Evolutionary conservation across 2,797 vertebrate species (phyloP), one percentile per base, ranked within the genome.

Genomic region (Synanceia verrucosa): DNA sequence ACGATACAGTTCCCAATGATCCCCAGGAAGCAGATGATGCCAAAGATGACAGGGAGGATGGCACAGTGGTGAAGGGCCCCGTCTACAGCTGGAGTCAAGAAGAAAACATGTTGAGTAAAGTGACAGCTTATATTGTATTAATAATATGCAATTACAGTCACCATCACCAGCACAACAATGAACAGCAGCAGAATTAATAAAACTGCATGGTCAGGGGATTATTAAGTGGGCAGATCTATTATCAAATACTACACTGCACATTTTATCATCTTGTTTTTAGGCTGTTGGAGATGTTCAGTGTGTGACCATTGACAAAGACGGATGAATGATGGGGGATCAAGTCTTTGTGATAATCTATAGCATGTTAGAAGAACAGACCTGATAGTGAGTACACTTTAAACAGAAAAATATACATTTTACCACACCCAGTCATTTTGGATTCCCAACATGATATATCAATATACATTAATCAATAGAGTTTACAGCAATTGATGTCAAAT

Each of bases 11-110:
- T 96, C 4, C 94, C 95, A 2, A 91, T 69, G 23, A 95, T 93
- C 4, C 96, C 96, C 73, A 96, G 79, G 68, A 96, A 94, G 47
- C 94, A 96, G 91, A 96, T 96, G 78, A 94, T 93, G 60, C 95
- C 95, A 31, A 94, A 96, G 85, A 96, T 91, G 59, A 93, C 91
- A 5, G 94, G 93, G 81, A 96, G 93, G 85, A 96, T 91, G 65
- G 91, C 89, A 0, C 93, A 92, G 84, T 83, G 88, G 65, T 94
- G 89, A 0, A 86, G 87, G 18, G 70, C 56, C 55, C 82, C 73
- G 36, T 81, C 88, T 73, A 81, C 85, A 63, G 59, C 87, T 88
- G 61, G 24, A 72, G 29, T 82, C 19, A 62, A 52, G 46, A 14
- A 79, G 2, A 82, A 11, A 19, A 47, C 12, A 19, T 2, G 55